Evolutionary conservation across 1,140 invertebrate species (phyloP).

Genomic region (Heliconius nattereri): DNA sequence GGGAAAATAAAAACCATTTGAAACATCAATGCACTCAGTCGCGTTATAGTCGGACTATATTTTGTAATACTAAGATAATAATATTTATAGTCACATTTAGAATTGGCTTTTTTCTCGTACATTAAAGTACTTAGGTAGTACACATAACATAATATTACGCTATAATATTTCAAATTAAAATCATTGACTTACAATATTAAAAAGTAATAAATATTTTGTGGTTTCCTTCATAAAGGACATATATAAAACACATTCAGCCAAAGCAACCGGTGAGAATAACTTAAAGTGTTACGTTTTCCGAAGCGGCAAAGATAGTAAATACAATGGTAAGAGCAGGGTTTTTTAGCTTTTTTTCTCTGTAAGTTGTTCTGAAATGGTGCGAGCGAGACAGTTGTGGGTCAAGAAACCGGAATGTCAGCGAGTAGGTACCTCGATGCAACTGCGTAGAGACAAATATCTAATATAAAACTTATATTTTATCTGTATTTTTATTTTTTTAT

Average conservation of each 20-base stretch:
- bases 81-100: no score
- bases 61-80: no score
- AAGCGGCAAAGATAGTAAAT: conserved; percentile 19
- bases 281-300: background rate
- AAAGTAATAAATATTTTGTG: no score
- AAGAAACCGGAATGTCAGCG: conserved; percentile 37
- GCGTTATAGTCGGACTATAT: no score
- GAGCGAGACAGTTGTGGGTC: conserved; percentile 33
- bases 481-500: background rate
- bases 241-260: background rate
- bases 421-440: conserved; percentile 30
- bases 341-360: conserved; percentile 12
- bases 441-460: background rate
- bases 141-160: background rate
- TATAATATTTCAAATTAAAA: background rate
- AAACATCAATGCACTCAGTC: no score
- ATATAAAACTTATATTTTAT: background rate
- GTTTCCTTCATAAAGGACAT: background rate
- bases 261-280: background rate
- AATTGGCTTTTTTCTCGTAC: no score
- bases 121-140: no score
- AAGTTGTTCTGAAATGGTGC: conserved; percentile 18
- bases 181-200: background rate
- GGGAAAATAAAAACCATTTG: no score
- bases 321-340: conserved; percentile 13